A percentile compares a stretch with the other conserved stretches of the same genome.
Evolutionary conservation across 2,797 vertebrate species (phyloP).

Genomic region (Pelobates cultripes): DNA sequence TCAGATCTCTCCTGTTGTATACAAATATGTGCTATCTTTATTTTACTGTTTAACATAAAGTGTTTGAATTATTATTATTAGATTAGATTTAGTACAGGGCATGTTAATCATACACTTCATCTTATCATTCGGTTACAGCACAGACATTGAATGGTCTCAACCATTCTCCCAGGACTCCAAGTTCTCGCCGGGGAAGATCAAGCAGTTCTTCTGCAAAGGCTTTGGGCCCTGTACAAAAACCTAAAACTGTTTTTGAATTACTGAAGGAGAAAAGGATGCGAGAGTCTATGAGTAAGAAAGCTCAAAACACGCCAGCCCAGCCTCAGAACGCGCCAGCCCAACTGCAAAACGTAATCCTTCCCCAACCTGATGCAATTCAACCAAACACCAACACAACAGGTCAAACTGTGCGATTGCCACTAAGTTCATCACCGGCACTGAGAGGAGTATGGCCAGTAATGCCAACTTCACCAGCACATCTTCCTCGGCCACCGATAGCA

Average conservation of each 20-base stretch:
- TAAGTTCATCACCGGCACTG: not conserved
- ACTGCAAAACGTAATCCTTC: not conserved
- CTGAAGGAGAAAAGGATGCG: slow-evolving; percentile 68
- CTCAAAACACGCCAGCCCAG: not conserved
- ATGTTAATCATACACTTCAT: no score
- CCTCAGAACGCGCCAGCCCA: no score
- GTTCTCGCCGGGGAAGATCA: not conserved
- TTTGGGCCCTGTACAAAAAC: slow-evolving; percentile 57
- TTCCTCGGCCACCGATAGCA: slow-evolving; percentile 39
- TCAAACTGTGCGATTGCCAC: slow-evolving; percentile 27
- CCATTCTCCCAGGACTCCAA: no score
- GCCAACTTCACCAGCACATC: not conserved
- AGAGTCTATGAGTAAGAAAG: slow-evolving; percentile 16
- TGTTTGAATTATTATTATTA: no score
- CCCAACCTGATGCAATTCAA: slow-evolving; percentile 63
- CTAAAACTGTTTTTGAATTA: slow-evolving; percentile 72
- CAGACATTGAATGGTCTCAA: not conserved
- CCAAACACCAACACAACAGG: not conserved
- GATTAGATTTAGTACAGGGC: no score
- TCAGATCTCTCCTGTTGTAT: no score
- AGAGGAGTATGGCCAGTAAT: not conserved
- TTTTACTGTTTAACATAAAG: no score
- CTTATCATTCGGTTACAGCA: not conserved
- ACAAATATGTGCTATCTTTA: no score
- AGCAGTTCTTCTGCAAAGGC: not conserved